Conservation (phyloP, 2,797 vertebrate genomes). For the Poliocrania exsul region DNA sequence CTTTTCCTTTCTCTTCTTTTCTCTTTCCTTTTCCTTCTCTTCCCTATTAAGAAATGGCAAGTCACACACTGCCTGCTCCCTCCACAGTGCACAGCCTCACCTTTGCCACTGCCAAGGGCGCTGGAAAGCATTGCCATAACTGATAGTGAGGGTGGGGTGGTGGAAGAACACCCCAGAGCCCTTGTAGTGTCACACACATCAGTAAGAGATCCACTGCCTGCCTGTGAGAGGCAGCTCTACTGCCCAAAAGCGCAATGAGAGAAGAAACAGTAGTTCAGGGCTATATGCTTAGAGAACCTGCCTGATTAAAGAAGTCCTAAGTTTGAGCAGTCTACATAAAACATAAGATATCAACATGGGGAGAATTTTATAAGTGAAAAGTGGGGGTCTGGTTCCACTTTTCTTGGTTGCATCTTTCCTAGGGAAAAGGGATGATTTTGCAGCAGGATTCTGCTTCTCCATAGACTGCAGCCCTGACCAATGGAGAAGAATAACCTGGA, state of each 20-base stretch:
- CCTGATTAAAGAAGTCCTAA: neutral
- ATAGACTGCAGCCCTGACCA: neutral
- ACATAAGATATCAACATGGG: neutral
- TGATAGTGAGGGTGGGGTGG: rapidly evolving
- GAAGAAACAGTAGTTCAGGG: neutral
- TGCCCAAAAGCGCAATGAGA: rapidly evolving
- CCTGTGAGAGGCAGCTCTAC: neutral
- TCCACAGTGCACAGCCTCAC: neutral
- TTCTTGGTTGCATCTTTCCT: neutral
- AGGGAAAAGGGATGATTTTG: neutral
- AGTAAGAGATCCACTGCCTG: neutral
- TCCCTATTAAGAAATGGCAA: rapidly evolving
- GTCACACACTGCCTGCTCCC: rapidly evolving
- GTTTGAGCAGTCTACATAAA: neutral
- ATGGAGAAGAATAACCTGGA: neutral
- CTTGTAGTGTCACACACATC: neutral
- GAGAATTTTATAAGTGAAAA: neutral
- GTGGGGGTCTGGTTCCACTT: neutral
- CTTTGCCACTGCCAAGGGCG: neutral
- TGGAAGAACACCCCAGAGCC: neutral
- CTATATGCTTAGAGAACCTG: neutral
- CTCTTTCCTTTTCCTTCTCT: neutral
- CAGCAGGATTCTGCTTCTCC: neutral
- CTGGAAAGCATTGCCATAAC: rapidly evolving
- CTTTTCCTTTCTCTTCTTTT: neutral